Percentiles rank a stretch among this genome's conserved stretches.
Evolutionary conservation across 2,797 vertebrate species (phyloP).

Genomic region (Silurus lanzhouensis): DNA sequence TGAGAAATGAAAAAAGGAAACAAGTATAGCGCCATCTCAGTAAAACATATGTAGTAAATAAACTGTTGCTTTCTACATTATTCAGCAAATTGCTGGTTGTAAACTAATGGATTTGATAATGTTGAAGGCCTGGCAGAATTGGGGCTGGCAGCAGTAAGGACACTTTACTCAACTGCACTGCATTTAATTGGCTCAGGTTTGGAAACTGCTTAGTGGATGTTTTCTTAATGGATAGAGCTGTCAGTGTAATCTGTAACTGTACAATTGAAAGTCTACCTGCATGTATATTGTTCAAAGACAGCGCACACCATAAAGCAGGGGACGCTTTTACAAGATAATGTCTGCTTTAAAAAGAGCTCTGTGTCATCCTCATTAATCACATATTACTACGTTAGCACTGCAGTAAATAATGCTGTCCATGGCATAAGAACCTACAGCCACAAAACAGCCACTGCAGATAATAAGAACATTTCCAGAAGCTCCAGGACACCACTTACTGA

Average conservation of each 20-base stretch:
- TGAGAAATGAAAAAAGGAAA: neutral
- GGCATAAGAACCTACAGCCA: conserved; percentile 1
- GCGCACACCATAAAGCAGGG: neutral
- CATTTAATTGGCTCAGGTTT: conserved; percentile 41
- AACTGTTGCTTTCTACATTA: neutral
- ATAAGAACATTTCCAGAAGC: conserved; percentile 3
- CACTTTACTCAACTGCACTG: conserved; percentile 53
- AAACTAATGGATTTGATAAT: conserved; percentile 10
- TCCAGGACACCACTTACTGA: conserved; percentile 5
- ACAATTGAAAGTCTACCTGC: conserved; percentile 6
- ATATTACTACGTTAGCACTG: neutral
- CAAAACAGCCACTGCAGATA: neutral
- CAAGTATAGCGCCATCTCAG: neutral
- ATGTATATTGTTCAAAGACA: neutral
- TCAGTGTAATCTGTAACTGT: neutral
- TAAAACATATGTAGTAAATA: neutral
- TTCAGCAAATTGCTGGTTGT: neutral
- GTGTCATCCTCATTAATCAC: neutral
- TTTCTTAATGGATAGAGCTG: conserved; percentile 9
- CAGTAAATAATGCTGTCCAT: conserved; percentile 2
- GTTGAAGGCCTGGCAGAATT: conserved; percentile 7
- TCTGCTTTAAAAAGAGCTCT: neutral
- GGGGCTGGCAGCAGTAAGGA: conserved; percentile 53
- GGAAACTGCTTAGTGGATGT: conserved; percentile 22
- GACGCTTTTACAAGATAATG: neutral